Evolutionary conservation across 2,888 invertebrate genomes (phyloP), one percentile per base, ranked within the genome.

Genomic region (Liodrosophila aerea): DNA sequence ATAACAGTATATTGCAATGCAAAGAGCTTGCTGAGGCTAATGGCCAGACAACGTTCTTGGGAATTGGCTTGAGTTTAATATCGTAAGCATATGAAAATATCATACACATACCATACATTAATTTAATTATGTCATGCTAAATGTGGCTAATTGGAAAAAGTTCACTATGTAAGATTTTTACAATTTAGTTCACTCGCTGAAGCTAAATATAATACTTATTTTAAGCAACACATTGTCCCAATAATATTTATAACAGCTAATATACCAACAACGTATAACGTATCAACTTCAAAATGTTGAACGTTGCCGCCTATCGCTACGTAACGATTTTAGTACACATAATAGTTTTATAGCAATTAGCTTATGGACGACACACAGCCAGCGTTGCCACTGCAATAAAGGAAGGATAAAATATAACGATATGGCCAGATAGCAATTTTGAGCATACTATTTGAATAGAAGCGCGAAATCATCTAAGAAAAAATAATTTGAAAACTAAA

Each of bases 1-100:
- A 67, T 58, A 67, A 68, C 63, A 59, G 43, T 62, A 63, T 63
- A 67, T 56, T 73, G 68, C 50, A 43, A 29, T 34, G 34, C 18
- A 36, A 15, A 12, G 11, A 7, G 13, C 37, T 16, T 34, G 29
- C 2, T 22, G 13, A 18, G 44, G 29, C 36, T 31, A 47, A 62
- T 29, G 18, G 30, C 31, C 46, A 31, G 46, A 43, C 16, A 33
- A 13, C 1, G 34, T 16, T 9, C 8, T 7, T 3, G n/a, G 31
- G 7, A n/a, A 18, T 52, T 18, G 15, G 4, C 4, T 27, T 4
- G 8, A 22, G 7, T 9, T 5, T 30, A 30, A n/a, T 5, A 9
- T 5, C 7, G n/a, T n/a, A 30, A 9, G n/a, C 2, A 9, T 2
- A 30, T 9, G 3, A 3, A 30, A 30, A 30, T 30, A 5, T 30